Evolutionary conservation across 2,797 vertebrate genomes (phyloP), one percentile per base, ranked within the genome.

Genomic region (Tenualosa thibaudeaui): DNA sequence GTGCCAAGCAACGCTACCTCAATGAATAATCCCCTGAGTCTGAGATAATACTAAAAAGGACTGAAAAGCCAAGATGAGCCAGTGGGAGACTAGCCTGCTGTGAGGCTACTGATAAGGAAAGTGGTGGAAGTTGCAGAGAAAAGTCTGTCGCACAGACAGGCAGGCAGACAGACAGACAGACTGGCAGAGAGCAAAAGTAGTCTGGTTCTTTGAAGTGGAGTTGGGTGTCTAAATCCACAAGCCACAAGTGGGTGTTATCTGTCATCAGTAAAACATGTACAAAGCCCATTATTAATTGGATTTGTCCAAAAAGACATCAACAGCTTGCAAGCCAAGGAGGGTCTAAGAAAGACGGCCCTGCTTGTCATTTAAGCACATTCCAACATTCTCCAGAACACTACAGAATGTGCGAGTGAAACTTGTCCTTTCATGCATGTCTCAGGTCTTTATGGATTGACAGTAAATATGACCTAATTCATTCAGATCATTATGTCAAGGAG

Each of bases 81-180:
- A 12, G 3, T 51, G 82, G 53, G 24, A 81, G 71, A 26, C 62
- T 43, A 62, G 49, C 26, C 37, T 78, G 71, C 71, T 78, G 71
- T 46, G 71, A 78, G 71, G 71, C 71, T 46, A 60, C 54, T 22
- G 65, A 8, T 37, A 81, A 81, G 82, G n/a, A 49, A 78, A 82
- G 65, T 81, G 49, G 10, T 22, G 54, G 13, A 4, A 22, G 31
- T 40, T 78, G 54, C 10, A 83, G 43, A 43, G 24, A 46, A 31
- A n/a, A 58, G 4, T 12, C 31, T 13, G 4, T 51, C 4, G 43
- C 31, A 65, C n/a, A 84, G 12, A 62, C 10, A 43, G 49, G 68
- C 17, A 85, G 24, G 40, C 51, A 58, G 43, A 37, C 37, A 46
- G 78, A 58, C 50, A 24, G 81, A 37, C 68, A 40, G 19, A 2